Percentiles rank a stretch among this genome's conserved stretches.
phyloP scores from a whole-genome alignment of 2,888 invertebrate genomes.

The Deilephila porcellus region DNA sequence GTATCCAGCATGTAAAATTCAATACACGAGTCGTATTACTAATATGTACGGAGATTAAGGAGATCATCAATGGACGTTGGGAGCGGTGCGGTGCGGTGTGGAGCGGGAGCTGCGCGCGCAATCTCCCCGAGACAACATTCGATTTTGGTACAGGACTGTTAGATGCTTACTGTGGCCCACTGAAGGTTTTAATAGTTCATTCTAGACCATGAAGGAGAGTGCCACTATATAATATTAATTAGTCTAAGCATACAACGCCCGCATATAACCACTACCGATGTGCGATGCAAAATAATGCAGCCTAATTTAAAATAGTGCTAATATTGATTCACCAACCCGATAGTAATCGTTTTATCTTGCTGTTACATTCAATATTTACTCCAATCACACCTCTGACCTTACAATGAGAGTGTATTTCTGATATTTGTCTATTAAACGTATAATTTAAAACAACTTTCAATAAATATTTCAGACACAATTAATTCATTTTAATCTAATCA shows the following conservation, averaged over 20 bases:
- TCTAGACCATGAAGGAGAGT: conserved; percentile 68
- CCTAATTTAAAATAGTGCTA: background rate
- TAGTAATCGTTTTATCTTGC: background rate
- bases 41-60: conserved; percentile 75
- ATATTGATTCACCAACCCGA: conserved; percentile 23
- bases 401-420: background rate
- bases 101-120: conserved; percentile 79
- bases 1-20: conserved; percentile 7
- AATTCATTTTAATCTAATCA: no score
- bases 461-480: no score
- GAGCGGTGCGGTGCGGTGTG: conserved; percentile 73
- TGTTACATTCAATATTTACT: background rate
- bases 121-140: conserved; percentile 79
- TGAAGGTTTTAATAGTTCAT: conserved; percentile 82
- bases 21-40: conserved; percentile 51
- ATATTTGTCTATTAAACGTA: no score
- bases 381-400: background rate
- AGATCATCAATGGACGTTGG: conserved; percentile 82
- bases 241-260: conserved; percentile 14
- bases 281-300: background rate
- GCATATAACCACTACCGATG: background rate
- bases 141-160: conserved; percentile 85
- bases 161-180: conserved; percentile 81
- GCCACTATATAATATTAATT: conserved; percentile 58
- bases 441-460: no score